Evolutionary conservation across 1,140 invertebrate species (phyloP), one percentile per base, ranked within the genome.

Genomic region (Acyrthosiphon pisum): DNA sequence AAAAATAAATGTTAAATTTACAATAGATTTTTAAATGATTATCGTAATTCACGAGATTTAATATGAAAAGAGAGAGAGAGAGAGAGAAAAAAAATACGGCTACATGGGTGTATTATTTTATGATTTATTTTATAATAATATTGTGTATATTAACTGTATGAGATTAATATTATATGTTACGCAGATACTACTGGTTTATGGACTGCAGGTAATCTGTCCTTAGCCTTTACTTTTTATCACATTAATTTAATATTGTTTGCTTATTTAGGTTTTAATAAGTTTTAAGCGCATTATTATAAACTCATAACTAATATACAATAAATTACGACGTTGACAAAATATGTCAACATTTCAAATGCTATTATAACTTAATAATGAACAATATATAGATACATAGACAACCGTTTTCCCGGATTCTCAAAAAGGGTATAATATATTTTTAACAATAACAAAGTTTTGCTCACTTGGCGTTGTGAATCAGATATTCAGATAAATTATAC

Each of bases 1-100:
- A 76, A 76, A 68, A n/a, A 76, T n/a, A 76, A 76, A 76, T 76
- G 60, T n/a, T 76, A 76, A 76, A 76, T 76, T 76, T 76, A 76
- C 60, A 76, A 76, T n/a, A n/a, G 30, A 76, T 76, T 76, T n/a
- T 76, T 76, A 76, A 76, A 76, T 76, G 60, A 76, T 76, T n/a
- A 76, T 76, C 60, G 60, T 76, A 76, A 76, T 76, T 76, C 30
- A 18, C 14, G 6, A 18, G 30, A 20, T 76, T 76, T n/a, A n/a
- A 76, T 76, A 76, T 18, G n/a, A 68, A 68, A n/a, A 68, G 0
- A 30, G 53, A 56, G 23, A 26, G 53, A 56, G 41, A 60, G 30
- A 68, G 26, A 30, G 56, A n/a, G 6, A 76, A n/a, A 0, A n/a
- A n/a, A n/a, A 6, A 68, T 35, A 76, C 1, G 11, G 14, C 30